Conservation (phyloP, 2,113 vertebrate genomes). For the Hypanus sabinus region DNA sequence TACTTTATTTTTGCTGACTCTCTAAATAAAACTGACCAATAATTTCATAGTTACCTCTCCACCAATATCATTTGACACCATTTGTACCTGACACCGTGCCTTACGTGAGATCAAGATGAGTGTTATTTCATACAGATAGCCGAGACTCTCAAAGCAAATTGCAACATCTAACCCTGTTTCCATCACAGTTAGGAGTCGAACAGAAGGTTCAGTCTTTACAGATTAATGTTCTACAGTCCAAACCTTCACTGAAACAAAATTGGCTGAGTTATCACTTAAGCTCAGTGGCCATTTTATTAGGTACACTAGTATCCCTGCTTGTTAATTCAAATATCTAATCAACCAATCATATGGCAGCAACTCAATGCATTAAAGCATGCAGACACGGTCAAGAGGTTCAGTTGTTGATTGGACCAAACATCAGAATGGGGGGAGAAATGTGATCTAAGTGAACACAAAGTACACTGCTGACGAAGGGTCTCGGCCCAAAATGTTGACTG, state of each 20-base stretch:
- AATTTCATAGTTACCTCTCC: background rate
- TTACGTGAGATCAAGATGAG: background rate
- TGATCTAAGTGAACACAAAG: too few species aligned
- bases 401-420: too few species aligned
- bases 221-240: background rate
- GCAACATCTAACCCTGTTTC: background rate
- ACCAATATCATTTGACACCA: background rate
- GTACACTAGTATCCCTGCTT: too few species aligned
- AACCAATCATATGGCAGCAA: too few species aligned
- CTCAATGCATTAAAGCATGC: too few species aligned
- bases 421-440: too few species aligned
- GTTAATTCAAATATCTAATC: too few species aligned
- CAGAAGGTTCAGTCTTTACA: too few species aligned
- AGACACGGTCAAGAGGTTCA: too few species aligned
- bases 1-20: background rate
- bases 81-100: background rate
- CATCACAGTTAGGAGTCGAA: background rate
- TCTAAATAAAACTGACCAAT: background rate
- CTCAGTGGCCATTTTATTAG: too few species aligned
- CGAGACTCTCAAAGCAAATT: background rate
- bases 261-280: background rate
- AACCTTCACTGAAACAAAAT: background rate
- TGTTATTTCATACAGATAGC: background rate
- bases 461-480: too few species aligned
- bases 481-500: too few species aligned